Evolutionary conservation across 2,113 vertebrate species (phyloP).

Genomic region (Helogale parvula): DNA sequence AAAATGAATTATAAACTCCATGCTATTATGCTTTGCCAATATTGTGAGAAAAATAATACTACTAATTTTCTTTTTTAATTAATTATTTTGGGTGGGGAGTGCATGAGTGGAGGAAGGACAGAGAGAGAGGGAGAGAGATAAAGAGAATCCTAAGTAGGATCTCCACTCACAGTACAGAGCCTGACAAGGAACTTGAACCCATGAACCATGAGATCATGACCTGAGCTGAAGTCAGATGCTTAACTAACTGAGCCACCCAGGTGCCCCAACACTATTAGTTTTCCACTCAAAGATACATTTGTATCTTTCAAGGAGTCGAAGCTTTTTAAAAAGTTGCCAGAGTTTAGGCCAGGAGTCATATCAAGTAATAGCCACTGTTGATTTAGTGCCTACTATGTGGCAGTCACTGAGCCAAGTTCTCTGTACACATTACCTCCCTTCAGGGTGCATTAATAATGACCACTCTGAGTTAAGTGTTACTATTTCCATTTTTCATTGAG

Average conservation of each 20-base stretch:
- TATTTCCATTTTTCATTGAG: not conserved
- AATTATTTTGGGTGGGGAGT: no score
- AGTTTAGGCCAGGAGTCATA: not conserved
- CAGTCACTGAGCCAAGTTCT: not conserved
- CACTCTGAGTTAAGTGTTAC: not conserved
- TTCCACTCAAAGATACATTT: not conserved
- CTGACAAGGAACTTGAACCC: no score
- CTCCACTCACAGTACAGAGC: no score
- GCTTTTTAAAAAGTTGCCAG: not conserved
- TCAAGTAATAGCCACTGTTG: not conserved
- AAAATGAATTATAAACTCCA: not conserved
- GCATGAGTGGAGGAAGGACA: no score
- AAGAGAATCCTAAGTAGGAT: no score
- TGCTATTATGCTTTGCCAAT: not conserved
- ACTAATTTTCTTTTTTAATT: not conserved
- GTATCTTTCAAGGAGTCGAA: not conserved
- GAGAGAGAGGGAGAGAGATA: no score
- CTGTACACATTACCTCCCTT: not conserved
- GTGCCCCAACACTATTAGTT: not conserved
- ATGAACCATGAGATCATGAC: no score
- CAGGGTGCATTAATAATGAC: not conserved
- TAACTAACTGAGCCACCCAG: no score
- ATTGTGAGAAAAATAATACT: not conserved
- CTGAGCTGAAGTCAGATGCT: no score
- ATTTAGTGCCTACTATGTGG: not conserved